Evolutionary conservation across 1,140 invertebrate species (phyloP), one percentile per base, ranked within the genome.

Genomic region (Zaprionus tsacasi): DNA sequence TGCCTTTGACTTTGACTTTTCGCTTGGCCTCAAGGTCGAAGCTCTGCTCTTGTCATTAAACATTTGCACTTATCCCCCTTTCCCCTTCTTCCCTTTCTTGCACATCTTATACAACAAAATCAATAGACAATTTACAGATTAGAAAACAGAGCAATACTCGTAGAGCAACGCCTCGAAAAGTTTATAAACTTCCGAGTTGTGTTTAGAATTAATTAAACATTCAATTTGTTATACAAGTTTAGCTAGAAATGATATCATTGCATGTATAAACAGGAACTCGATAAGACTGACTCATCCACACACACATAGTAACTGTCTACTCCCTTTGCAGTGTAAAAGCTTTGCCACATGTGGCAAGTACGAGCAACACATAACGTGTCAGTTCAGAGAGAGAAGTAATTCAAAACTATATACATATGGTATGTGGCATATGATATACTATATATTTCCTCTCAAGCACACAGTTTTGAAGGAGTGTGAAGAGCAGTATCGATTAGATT

Each of bases 271-370:
- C 17, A 60, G 56, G 30, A 61, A 73, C 17, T 48, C 54, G 58
- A 70, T 63, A 33, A 30, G 40, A 52, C 15, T 74, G 71, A 69
- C 35, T 65, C 27, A 65, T 13, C 35, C 13, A 36, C 11, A 35
- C 38, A 30, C 65, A 17, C 63, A 30, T 1, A 30, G 27, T 30
- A 5, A 30, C 27, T 52, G 15, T 55, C n/a, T 21, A 10, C 15
- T 27, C 27, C 50, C 27, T 13, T 54, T 66, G 35, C 56, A 58
- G 36, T 25, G 15, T n/a, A 13, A 67, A 67, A 85, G 82, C 81
- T 86, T 38, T 55, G 82, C 79, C 79, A 82, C 79, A 87, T 82
- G 82, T 82, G 69, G 82, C 75, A 86, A 79, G 59, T n/a, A n/a
- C n/a, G n/a, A 30, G 38, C 17, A 10, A 6, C 1, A 54, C 10